Conservation (phyloP, 1,140 invertebrate genomes). For the Drosophila busckii region DNA sequence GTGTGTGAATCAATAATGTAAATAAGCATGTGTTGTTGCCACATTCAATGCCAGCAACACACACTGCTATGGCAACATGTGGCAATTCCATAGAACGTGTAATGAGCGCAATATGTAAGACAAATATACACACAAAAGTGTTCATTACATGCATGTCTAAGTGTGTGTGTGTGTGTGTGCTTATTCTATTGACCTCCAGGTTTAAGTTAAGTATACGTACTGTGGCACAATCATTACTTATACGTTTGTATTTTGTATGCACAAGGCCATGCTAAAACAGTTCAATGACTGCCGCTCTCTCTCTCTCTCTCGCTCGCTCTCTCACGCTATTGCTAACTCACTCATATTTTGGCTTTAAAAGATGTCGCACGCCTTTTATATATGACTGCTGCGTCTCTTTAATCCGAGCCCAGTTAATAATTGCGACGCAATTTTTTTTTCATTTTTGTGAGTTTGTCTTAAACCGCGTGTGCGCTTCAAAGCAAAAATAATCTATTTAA, state of each 20-base stretch:
- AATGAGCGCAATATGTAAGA: constrained; percentile 38
- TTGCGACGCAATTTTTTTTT: constrained; percentile 5
- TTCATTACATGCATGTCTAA: background rate
- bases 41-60: background rate
- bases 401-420: constrained; percentile 5
- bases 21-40: background rate
- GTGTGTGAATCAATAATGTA: too few species aligned
- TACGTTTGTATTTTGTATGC: constrained; percentile 23
- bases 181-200: constrained; percentile 11
- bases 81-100: constrained; percentile 45
- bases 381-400: constrained; percentile 20
- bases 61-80: constrained; percentile 25
- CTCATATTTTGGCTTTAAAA: constrained; percentile 22
- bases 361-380: constrained; percentile 22
- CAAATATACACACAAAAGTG: constrained; percentile 3
- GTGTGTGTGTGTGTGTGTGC: background rate
- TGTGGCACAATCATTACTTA: background rate
- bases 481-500: background rate
- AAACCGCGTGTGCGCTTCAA: too few species aligned
- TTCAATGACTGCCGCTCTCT: constrained; percentile 55
- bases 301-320: constrained; percentile 2
- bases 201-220: constrained; percentile 12
- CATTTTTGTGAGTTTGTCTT: background rate
- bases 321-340: background rate
- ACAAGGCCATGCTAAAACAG: constrained; percentile 69